Evolutionary conservation across 2,113 vertebrate species (phyloP).

Genomic region (Carettochelys insculpta): DNA sequence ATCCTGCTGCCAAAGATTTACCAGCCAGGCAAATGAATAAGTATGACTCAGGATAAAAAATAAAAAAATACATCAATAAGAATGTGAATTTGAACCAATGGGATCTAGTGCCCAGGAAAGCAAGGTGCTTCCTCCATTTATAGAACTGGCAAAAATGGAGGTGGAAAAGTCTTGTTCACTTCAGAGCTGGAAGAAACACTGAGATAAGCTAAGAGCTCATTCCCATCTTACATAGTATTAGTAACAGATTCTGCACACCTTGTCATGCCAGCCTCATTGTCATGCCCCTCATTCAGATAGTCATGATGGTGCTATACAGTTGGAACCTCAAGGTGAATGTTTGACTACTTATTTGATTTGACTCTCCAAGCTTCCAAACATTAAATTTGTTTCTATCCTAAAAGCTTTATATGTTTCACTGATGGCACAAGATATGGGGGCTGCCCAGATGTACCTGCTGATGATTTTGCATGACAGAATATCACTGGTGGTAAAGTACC

Average conservation of each 20-base stretch:
- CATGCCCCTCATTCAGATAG: slow-evolving; percentile 3
- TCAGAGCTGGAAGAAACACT: background rate
- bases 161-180: background rate
- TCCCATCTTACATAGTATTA: background rate
- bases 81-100: background rate
- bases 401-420: background rate
- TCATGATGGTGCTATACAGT: accelerated
- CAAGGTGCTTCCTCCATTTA: background rate
- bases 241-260: background rate
- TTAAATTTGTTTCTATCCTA: background rate
- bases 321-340: background rate
- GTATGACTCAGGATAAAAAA: background rate
- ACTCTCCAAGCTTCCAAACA: background rate
- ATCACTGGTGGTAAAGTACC: background rate
- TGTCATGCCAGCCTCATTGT: background rate
- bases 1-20: background rate
- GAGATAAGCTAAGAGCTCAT: background rate
- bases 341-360: background rate
- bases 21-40: background rate
- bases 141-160: background rate
- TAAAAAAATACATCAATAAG: background rate
- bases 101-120: background rate
- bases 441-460: background rate
- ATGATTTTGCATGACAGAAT: background rate
- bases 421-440: background rate